Evolutionary conservation across 2,113 vertebrate genomes (phyloP), one percentile per base, ranked within the genome.

Genomic region (Aegithalos caudatus): DNA sequence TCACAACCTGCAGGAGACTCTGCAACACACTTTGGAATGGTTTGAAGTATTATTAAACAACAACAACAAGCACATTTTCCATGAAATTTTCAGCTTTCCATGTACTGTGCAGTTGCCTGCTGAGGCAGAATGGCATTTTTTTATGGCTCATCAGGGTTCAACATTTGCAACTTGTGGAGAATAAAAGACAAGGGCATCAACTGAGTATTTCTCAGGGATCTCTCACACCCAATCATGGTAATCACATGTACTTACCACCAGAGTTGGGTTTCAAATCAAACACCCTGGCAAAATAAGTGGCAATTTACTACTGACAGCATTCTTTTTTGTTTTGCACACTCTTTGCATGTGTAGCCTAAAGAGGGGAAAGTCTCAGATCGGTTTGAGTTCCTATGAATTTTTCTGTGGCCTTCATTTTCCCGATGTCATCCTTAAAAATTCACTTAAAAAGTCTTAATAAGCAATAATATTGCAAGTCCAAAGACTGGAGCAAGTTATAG

Each of bases 381-480:
- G 13, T 61, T 45, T 45, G 31, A 25, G 12, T 19, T 56, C 15
- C 17, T 44, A 23, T 24, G 1, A 40, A 12, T 42, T 77, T 35
- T 3, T 57, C 37, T 45, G 28, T 7, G 22, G 22, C 23, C 3
- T 19, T 53, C 3, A 16, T 53, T 78, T 56, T 6, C 8, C 14
- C 8, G 0, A 5, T 8, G 31, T 42, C 24, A 4, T 4, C 51
- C 56, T 69, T 73, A 10, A 33, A 72, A 72, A 20, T 3, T 25
- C 28, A 67, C 22, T 73, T 72, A 0, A 1, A 1, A 35, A 51
- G 6, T 3, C 27, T 35, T 7, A 17, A 33, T 2, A 66, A 56
- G 27, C 62, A 40, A 57, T 70, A 33, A 15, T 8, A 61, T 0
- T 17, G 11, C 25, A 38, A 66, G 21, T 0, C 31, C 38, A 58